Base-by-base conservation (phyloP, 2,888 invertebrate species). In the Patella caerulea region DNA sequence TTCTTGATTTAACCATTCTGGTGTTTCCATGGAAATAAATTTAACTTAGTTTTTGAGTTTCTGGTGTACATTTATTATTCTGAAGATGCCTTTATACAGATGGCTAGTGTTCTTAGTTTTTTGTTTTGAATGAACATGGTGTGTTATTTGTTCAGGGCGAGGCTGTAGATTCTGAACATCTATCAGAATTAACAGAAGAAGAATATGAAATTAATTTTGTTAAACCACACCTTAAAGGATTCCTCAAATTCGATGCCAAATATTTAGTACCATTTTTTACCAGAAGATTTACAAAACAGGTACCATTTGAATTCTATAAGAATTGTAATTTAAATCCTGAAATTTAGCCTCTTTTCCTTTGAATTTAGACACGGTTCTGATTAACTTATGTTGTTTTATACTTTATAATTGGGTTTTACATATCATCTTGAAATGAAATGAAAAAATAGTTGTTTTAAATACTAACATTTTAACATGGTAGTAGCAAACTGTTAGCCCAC, bases 231-330 rank as follows among this genome's bases (percentile, higher is more conserved):
- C 81, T 92, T 34, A 92, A 95, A 87, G 98, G 98, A 55, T 98
- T 99, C 91, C 96, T 97, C 3, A 95, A 96, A 84, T 94, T 97
- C 90, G 98, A 99, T 92, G 94, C 96, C 87, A 96, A 97, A 90
- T 98, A 97, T 93, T 94, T 99, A 86, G 96, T 96, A 86, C 99
- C 99, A 14, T 98, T 99, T 92, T 98, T 99, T 90, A 98, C 98
- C 0, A 94, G 98, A 85, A 94, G 97, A 85, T 98, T 98, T 89
- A 98, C 98, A 11, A 97, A 97, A 91, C 96, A 97, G 94, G 95
- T 96, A 91, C 9, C 45, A 45, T 45, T 45, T 45, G 45, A 45
- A 88, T 88, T 74, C 65, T 19, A 3, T 69, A 77, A 53, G 54
- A n/a, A 19, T 59, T 45, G 65, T 17, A 45, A 45, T 45, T 45